Evolutionary conservation across 2,888 invertebrate species (phyloP).

Genomic region (Oscheius sp.): DNA sequence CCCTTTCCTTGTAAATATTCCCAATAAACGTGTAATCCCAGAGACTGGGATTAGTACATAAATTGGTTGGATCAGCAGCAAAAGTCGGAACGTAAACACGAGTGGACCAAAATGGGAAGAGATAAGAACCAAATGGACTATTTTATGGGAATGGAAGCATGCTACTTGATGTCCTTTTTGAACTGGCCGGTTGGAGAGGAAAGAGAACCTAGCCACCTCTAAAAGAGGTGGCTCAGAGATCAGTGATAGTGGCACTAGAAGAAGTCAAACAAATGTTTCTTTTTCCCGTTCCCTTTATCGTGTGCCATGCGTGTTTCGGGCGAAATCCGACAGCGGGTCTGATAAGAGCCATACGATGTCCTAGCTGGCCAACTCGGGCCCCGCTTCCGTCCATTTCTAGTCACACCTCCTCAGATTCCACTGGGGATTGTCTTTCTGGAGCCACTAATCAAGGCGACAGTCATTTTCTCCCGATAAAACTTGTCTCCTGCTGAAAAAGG

Average conservation of each 20-base stretch:
- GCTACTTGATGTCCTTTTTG: too few relatives aligned
- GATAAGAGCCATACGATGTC: background rate
- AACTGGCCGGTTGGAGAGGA: too few relatives aligned
- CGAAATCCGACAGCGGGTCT: background rate
- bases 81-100: background rate
- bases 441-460: too few relatives aligned
- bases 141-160: too few relatives aligned
- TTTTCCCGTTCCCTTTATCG: background rate
- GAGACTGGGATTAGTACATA: background rate
- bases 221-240: too few relatives aligned
- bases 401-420: background rate
- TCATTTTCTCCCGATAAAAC: background rate
- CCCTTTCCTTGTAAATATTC: too few relatives aligned
- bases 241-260: too few relatives aligned
- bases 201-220: too few relatives aligned
- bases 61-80: background rate
- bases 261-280: too few relatives aligned
- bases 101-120: background rate
- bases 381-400: background rate
- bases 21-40: too few relatives aligned
- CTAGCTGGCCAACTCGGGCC: background rate
- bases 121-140: background rate
- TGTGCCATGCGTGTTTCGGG: constrained; percentile 1
- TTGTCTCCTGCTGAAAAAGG: background rate
- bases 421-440: background rate